Conservation (phyloP, 2,113 vertebrate genomes). For the Toxostoma redivivum region DNA sequence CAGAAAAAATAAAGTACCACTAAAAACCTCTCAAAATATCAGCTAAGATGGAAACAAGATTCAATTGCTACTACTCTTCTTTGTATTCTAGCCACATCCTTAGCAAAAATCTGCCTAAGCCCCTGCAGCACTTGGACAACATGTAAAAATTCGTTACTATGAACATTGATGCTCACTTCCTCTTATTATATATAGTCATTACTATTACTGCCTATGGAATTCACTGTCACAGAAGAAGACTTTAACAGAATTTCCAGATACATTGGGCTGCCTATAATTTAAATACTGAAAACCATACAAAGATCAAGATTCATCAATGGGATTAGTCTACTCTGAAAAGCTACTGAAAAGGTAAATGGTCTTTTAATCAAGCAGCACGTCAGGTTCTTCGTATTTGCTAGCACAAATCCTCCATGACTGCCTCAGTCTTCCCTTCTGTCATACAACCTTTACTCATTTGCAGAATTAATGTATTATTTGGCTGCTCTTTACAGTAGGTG, state of each 20-base stretch:
- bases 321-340: neutral
- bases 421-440: neutral
- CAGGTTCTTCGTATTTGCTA: neutral
- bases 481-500: conserved; percentile 9
- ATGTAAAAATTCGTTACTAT: neutral
- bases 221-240: neutral
- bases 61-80: neutral
- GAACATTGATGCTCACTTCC: neutral
- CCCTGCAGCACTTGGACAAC: neutral
- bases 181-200: neutral
- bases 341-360: neutral
- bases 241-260: neutral
- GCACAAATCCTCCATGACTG: neutral
- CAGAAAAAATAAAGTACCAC: neutral
- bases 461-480: neutral
- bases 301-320: neutral
- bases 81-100: neutral
- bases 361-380: neutral
- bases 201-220: neutral
- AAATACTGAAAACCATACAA: neutral
- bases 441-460: neutral
- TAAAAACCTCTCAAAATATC: neutral
- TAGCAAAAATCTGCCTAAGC: neutral
- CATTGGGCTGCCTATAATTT: neutral
- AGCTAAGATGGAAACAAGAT: neutral